Evolutionary conservation across 2,113 vertebrate genomes (phyloP).

Genomic region (Polypterus senegalus): DNA sequence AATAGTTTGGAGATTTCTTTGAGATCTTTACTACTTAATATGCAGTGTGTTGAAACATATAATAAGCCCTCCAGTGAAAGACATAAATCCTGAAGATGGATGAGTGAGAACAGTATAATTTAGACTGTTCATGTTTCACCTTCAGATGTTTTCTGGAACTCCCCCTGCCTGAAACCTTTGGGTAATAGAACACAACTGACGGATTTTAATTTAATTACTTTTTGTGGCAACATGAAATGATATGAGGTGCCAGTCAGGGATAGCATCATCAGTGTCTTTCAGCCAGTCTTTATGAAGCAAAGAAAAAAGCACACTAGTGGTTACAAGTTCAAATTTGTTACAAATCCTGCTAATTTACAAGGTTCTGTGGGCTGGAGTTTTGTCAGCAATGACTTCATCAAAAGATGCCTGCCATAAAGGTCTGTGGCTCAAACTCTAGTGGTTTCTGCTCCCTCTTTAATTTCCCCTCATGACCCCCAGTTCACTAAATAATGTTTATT

Average conservation of each 20-base stretch:
- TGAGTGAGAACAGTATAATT: too few relatives aligned
- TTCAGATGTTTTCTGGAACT: too few relatives aligned
- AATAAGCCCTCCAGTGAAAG: too few relatives aligned
- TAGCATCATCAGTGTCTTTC: not conserved
- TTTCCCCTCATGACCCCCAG: constrained; percentile 3
- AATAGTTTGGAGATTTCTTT: too few relatives aligned
- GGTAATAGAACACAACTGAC: too few relatives aligned
- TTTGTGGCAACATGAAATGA: too few relatives aligned
- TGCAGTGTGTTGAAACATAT: too few relatives aligned
- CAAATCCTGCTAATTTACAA: constrained; percentile 8
- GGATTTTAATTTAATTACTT: too few relatives aligned
- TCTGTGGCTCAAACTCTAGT: not conserved
- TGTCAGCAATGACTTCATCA: constrained; percentile 19
- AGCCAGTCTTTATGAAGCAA: not conserved
- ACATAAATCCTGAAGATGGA: too few relatives aligned
- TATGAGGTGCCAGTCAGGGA: not conserved
- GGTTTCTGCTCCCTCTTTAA: constrained; percentile 4
- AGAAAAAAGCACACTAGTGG: constrained; percentile 2
- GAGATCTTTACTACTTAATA: too few relatives aligned
- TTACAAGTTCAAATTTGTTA: constrained; percentile 1
- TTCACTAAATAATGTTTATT: constrained; percentile 2
- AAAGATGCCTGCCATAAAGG: not conserved
- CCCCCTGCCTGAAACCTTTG: too few relatives aligned
- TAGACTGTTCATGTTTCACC: too few relatives aligned
- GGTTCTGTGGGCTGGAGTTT: constrained; percentile 3